Percentiles rank a stretch among this genome's conserved stretches.
Evolutionary conservation across 2,888 invertebrate genomes (phyloP).

Genomic region (Eupelmus urozonus): DNA sequence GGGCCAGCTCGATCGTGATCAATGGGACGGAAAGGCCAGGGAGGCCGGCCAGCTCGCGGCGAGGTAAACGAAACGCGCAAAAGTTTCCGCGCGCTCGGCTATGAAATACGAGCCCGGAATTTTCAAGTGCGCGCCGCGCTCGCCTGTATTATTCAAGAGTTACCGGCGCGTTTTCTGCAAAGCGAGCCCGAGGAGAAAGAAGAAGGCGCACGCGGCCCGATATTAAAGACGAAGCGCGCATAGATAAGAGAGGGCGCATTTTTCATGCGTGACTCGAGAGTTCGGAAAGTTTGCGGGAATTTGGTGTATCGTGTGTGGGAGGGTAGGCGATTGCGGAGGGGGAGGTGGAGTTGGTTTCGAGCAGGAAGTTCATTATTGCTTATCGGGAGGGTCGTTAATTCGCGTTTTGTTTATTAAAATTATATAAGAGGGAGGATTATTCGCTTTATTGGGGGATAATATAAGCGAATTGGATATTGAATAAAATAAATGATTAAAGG

Average conservation of each 20-base stretch:
- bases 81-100: conserved; percentile 54
- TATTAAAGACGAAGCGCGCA: conserved; percentile 38
- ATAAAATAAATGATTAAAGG: no score
- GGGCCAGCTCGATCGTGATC: conserved; percentile 54
- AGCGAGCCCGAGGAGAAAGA: background rate
- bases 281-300: conserved; percentile 5
- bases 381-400: no score
- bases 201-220: background rate
- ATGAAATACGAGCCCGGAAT: conserved; percentile 63
- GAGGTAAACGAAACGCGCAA: conserved; percentile 28
- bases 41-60: conserved; percentile 9
- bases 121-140: conserved; percentile 55
- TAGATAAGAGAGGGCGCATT: conserved; percentile 39
- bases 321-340: no score
- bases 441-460: no score
- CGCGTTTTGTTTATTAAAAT: no score
- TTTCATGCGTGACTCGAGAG: conserved; percentile 15
- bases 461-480: no score
- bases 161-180: conserved; percentile 23
- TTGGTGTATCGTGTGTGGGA: no score
- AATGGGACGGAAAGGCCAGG: conserved; percentile 49
- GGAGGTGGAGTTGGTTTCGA: no score
- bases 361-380: no score
- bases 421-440: no score
- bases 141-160: conserved; percentile 46